phyloP scores from a whole-genome alignment of 2,888 invertebrate species.

The Eledona agricola region DNA sequence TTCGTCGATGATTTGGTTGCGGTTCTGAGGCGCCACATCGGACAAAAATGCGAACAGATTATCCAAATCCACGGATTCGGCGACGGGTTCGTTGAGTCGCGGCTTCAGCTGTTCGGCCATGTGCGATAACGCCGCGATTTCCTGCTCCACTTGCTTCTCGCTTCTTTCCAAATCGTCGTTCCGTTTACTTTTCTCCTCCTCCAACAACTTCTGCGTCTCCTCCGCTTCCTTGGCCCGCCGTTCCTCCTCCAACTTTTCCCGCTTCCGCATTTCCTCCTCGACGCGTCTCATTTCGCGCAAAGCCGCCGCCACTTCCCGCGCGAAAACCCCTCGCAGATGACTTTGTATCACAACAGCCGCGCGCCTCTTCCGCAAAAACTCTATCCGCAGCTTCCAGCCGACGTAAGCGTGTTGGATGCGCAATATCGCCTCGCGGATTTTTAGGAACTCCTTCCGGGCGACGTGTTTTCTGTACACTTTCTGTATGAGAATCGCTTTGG shows the following conservation, averaged over 20 bases:
- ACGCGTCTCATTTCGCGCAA: slow-evolving; percentile 86
- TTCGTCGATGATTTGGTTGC: slow-evolving; percentile 76
- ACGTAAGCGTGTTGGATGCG: slow-evolving; percentile 85
- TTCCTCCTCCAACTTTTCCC: slow-evolving; percentile 79
- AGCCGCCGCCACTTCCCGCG: slow-evolving; percentile 87
- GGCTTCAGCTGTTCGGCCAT: slow-evolving; percentile 78
- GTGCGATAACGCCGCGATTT: slow-evolving; percentile 75
- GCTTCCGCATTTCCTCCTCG: slow-evolving; percentile 84
- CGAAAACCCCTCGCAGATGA: slow-evolving; percentile 88
- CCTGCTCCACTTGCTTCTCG: slow-evolving; percentile 71
- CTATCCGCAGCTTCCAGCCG: slow-evolving; percentile 84
- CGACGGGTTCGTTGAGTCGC: slow-evolving; percentile 63
- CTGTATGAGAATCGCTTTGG: slow-evolving; percentile 79
- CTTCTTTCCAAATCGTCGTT: slow-evolving; percentile 70
- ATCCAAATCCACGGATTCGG: slow-evolving; percentile 86
- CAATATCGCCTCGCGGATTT: slow-evolving; percentile 73
- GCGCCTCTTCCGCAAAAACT: slow-evolving; percentile 81
- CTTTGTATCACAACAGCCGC: slow-evolving; percentile 88
- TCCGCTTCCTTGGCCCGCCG: slow-evolving; percentile 69
- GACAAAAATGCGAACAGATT: slow-evolving; percentile 90
- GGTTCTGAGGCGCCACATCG: slow-evolving; percentile 71
- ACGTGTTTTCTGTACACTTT: slow-evolving; percentile 75
- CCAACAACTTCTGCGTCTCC: slow-evolving; percentile 56
- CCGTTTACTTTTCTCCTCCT: slow-evolving; percentile 26
- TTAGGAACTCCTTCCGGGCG: slow-evolving; percentile 72